These are phyloP conservation scores for Nebria brevicollis DNA, from an alignment of 2,888 invertebrate genomes.

Conservation along the genomic window DNA sequence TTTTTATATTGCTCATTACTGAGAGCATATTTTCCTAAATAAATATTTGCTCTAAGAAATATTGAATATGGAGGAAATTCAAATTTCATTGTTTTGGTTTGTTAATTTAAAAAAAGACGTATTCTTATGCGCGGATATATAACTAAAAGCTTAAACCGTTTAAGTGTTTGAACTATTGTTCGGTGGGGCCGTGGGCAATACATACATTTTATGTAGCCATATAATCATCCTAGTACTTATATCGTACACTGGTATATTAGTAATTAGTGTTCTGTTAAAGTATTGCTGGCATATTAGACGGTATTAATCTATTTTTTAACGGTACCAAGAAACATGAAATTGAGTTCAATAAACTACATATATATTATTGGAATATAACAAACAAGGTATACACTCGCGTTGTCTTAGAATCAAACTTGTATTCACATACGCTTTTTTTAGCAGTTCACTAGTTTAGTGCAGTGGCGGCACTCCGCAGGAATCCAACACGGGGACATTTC, in stretches of 20 bases:
- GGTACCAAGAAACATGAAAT: constrained; percentile 42
- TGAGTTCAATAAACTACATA: constrained; percentile 47
- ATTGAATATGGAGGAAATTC: no score
- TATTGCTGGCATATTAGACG: constrained; percentile 25
- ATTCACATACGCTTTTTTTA: background rate
- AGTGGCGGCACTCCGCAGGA: background rate
- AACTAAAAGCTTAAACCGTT: background rate
- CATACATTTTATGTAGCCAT: background rate
- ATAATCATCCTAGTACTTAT: background rate
- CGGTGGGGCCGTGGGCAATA: background rate
- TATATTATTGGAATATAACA: constrained; percentile 40
- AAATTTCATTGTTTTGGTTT: no score
- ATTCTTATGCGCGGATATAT: no score
- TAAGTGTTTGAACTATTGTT: background rate
- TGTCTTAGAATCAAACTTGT: background rate
- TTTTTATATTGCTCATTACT: background rate
- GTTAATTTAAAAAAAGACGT: no score
- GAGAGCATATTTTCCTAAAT: no score
- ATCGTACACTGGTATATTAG: constrained; percentile 17
- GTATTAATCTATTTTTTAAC: constrained; percentile 45
- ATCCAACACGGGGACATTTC: background rate
- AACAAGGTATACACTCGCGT: background rate
- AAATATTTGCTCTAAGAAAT: no score
- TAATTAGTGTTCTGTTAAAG: constrained; percentile 35
- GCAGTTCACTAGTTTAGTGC: background rate